Evolutionary conservation across 1,140 invertebrate species (phyloP).

Genomic region (Cydia splendana): DNA sequence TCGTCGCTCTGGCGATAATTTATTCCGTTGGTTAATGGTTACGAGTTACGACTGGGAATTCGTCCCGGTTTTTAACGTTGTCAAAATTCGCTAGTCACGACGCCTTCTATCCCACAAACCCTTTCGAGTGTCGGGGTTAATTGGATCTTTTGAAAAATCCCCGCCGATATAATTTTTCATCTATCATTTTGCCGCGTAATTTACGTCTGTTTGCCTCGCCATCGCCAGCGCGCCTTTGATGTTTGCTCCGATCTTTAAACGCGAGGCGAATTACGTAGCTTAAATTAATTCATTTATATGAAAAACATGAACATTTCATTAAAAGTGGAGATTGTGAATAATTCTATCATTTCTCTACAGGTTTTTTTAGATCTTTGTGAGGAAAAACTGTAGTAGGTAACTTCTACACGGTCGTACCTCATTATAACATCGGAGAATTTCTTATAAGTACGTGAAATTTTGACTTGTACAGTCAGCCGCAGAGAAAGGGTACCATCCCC

Average conservation of each 20-base stretch:
- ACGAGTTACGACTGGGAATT: slow-evolving; percentile 38
- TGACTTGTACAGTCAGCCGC: no score
- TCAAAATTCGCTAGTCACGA: slow-evolving; percentile 42
- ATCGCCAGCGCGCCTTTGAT: slow-evolving; percentile 40
- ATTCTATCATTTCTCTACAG: neutral
- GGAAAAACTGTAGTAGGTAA: no score
- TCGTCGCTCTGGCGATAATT: slow-evolving; percentile 34
- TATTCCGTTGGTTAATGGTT: slow-evolving; percentile 35
- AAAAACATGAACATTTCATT: slow-evolving; percentile 13
- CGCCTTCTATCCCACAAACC: slow-evolving; percentile 41
- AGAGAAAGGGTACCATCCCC: no score
- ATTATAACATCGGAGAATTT: no score
- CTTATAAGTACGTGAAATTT: no score
- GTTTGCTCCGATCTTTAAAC: slow-evolving; percentile 32
- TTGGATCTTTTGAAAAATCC: slow-evolving; percentile 46
- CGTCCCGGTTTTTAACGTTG: slow-evolving; percentile 43
- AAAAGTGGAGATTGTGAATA: neutral
- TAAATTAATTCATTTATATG: slow-evolving; percentile 22
- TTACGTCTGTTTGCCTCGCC: slow-evolving; percentile 41
- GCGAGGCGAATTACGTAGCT: slow-evolving; percentile 4
- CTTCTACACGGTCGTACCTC: no score
- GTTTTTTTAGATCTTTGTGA: no score
- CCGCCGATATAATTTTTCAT: slow-evolving; percentile 42
- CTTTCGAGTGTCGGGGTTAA: slow-evolving; percentile 45
- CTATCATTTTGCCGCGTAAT: slow-evolving; percentile 44